Evolutionary conservation across 2,113 vertebrate genomes (phyloP), one percentile per base, ranked within the genome.

Genomic region (Egretta garzetta): DNA sequence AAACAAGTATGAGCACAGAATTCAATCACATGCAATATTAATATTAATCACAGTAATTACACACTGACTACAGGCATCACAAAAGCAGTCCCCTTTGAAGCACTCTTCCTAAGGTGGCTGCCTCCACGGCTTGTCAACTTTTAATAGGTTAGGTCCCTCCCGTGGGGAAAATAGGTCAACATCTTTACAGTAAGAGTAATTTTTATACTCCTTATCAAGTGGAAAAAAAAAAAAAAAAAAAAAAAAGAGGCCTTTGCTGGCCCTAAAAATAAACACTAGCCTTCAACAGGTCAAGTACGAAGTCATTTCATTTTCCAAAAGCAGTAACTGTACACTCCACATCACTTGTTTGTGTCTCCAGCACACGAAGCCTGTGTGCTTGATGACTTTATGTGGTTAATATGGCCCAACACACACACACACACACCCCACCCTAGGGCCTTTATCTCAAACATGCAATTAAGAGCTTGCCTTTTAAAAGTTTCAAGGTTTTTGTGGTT

Each of bases 401-500:
- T 23, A 77, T 0, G 0, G 52, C 1, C 1, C 39, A 90, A 74
- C n/a, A 59, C 35, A 66, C 55, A 14, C 41, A 43, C 39, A 41
- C 39, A 41, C 39, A 12, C 39, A 8, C 39, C 9, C 52, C 0
- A 3, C 88, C 83, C 64, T 43, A 71, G 23, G 72, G 94, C 37
- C 80, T 91, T 74, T 43, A 60, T 41, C 75, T 71, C 21, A 39
- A 85, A 59, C 8, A 5, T 8, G 32, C 33, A 80, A 87, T 86
- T 91, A 73, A 87, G 33, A 80, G 52, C 35, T 66, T 63, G 59
- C 53, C n/a, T n/a, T 45, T 53, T 74, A 72, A 60, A 95, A 80
- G 80, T 71, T 41, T 43, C 33, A 73, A 63, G 79, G 75, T 21
- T 94, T 92, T 68, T 90, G 86, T 50, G 86, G 90, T 73, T 92